These are phyloP conservation scores for Sebastes steindachneri DNA, from an alignment of 2,797 vertebrate species.

Conservation along the genomic window DNA sequence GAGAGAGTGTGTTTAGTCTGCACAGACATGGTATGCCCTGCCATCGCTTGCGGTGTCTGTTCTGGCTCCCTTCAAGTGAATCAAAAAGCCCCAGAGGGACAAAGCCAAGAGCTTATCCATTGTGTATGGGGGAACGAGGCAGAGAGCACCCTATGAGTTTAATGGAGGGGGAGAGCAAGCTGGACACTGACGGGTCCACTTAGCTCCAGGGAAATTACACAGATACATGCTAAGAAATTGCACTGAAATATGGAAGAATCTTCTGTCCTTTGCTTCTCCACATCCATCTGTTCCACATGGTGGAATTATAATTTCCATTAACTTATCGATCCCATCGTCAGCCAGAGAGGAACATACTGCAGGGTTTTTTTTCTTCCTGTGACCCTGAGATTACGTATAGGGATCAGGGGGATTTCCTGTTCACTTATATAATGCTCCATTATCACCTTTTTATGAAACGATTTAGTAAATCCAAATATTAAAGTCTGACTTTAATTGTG, in stretches of 20 bases:
- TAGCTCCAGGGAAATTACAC: constrained; percentile 72
- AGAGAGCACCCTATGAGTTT: constrained; percentile 52
- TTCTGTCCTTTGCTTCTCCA: constrained; percentile 21
- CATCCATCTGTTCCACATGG: constrained; percentile 42
- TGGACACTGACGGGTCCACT: constrained; percentile 56
- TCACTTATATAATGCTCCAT: constrained; percentile 22
- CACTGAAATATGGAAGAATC: constrained; percentile 61
- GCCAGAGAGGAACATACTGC: constrained; percentile 8
- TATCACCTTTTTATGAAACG: constrained; percentile 31
- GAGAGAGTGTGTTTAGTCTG: constrained; percentile 61
- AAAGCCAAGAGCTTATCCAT: constrained; percentile 66
- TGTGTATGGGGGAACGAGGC: constrained; percentile 53
- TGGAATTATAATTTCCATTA: constrained; percentile 46
- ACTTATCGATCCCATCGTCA: constrained; percentile 43
- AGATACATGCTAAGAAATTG: constrained; percentile 59
- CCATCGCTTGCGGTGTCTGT: constrained; percentile 64
- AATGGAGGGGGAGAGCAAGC: constrained; percentile 47
- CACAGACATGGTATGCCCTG: constrained; percentile 53
- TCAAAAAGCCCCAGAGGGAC: constrained; percentile 75
- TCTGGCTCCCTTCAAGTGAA: constrained; percentile 77
- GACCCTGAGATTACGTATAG: constrained; percentile 9
- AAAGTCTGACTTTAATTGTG: constrained; percentile 5
- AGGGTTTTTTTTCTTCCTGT: not conserved
- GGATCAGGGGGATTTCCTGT: constrained; percentile 21
- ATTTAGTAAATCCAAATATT: constrained; percentile 19